Conservation (phyloP, 2,113 vertebrate genomes). For the Catharus minimus region DNA sequence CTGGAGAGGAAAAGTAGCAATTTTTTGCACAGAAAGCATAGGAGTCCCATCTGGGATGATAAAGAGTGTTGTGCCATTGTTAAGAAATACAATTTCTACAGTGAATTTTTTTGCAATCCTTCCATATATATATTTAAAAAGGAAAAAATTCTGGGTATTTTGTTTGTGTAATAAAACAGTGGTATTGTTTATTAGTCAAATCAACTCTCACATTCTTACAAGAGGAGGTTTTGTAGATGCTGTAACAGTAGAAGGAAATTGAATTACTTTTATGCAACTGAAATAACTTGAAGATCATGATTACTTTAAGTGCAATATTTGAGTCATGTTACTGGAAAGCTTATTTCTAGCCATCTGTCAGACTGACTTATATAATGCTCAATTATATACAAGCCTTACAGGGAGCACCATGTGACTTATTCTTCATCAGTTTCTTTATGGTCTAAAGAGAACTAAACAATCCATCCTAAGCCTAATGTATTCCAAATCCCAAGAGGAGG, state of each 20-base stretch:
- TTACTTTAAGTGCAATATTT: background rate
- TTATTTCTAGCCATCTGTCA: conserved; percentile 8
- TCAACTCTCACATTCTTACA: background rate
- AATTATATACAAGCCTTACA: conserved; percentile 1
- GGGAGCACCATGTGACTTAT: background rate
- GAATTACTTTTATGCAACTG: background rate
- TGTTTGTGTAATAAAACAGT: background rate
- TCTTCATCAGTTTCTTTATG: conserved; percentile 48
- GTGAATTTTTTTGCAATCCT: background rate
- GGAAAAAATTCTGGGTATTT: rapidly evolving
- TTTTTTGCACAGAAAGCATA: background rate
- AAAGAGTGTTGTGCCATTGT: background rate
- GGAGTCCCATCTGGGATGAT: background rate
- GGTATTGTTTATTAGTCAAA: background rate
- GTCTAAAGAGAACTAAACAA: conserved; percentile 45
- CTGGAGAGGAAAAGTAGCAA: background rate
- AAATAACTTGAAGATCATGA: background rate
- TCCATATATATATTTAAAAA: background rate
- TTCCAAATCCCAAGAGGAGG: conserved; percentile 41
- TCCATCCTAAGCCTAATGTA: conserved; percentile 56
- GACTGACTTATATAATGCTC: background rate
- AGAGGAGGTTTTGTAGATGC: background rate
- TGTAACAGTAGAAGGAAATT: background rate
- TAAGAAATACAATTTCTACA: background rate
- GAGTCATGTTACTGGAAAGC: background rate